phyloP scores from a whole-genome alignment of 2,113 vertebrate genomes.

The Dasyurus viverrinus region DNA sequence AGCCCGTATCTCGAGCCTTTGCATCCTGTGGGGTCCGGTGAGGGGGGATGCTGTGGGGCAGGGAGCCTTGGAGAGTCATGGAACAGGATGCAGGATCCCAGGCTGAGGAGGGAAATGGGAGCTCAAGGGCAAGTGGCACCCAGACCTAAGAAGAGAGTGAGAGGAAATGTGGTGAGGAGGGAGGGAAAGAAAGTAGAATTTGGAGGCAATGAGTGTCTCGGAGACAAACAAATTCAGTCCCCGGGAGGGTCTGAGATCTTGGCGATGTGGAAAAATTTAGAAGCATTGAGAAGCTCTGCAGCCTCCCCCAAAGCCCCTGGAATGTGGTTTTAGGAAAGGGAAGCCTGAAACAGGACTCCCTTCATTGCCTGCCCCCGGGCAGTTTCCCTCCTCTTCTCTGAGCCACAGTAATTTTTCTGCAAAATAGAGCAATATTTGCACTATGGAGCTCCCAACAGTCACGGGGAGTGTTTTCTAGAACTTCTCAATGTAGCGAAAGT shows the following conservation, averaged over 20 bases:
- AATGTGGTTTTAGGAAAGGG: neutral
- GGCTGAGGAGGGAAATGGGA: neutral
- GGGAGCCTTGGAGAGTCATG: no score
- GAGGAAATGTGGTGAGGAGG: neutral
- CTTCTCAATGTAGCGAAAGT: neutral
- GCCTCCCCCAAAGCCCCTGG: neutral
- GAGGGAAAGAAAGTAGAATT: slow-evolving; percentile 1
- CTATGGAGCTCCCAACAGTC: neutral
- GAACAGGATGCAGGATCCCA: no score
- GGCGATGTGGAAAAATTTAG: no score
- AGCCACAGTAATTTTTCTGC: neutral
- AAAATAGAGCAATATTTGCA: neutral
- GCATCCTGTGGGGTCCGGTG: no score
- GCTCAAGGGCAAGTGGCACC: neutral
- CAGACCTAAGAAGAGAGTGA: neutral
- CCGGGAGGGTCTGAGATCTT: no score
- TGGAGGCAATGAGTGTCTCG: neutral
- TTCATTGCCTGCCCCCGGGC: neutral
- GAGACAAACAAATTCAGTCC: no score
- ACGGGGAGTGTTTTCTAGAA: neutral
- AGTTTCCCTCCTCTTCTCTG: neutral
- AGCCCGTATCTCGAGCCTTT: no score
- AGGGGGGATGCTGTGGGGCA: no score
- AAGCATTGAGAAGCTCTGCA: no score
- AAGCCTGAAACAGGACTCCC: no score